These are phyloP conservation scores for Xiphophorus hellerii DNA, from an alignment of 2,113 vertebrate species.

Conservation along the genomic window DNA sequence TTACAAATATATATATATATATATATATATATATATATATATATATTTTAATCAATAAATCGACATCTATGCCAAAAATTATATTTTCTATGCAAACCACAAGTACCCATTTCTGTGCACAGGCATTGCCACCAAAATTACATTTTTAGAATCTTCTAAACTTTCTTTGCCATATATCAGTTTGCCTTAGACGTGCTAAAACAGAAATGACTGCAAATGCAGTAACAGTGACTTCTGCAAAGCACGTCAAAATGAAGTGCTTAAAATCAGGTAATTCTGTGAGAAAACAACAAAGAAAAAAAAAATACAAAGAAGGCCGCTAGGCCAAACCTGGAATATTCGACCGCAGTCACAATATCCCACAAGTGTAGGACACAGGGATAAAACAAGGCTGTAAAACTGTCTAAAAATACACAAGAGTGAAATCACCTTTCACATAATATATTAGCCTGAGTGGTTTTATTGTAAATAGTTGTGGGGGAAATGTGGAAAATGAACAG, in stretches of 20 bases:
- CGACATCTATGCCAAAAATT: too few species aligned
- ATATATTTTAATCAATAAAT: neutral
- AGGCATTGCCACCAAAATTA: too few species aligned
- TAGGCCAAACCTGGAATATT: constrained; percentile 28
- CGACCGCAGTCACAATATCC: constrained; percentile 20
- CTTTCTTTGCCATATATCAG: too few species aligned
- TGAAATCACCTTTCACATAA: constrained; percentile 53
- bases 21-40: too few species aligned
- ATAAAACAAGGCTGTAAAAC: constrained; percentile 51
- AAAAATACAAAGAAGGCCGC: constrained; percentile 20
- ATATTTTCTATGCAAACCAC: too few species aligned
- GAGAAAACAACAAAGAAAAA: constrained; percentile 16
- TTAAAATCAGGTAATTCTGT: constrained; percentile 16
- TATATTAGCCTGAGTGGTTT: constrained; percentile 43
- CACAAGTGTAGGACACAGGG: constrained; percentile 17
- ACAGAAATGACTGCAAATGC: neutral
- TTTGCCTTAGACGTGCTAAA: constrained; percentile 1
- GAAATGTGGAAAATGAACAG: constrained; percentile 54
- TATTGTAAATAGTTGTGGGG: constrained; percentile 42
- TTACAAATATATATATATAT: neutral
- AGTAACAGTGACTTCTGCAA: constrained; percentile 13
- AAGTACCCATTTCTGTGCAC: too few species aligned
- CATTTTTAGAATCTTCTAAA: too few species aligned
- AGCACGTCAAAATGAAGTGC: constrained; percentile 17
- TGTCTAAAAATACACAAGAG: constrained; percentile 46